Evolutionary conservation across 2,888 invertebrate species (phyloP).

Genomic region (Nomada fabriciana): DNA sequence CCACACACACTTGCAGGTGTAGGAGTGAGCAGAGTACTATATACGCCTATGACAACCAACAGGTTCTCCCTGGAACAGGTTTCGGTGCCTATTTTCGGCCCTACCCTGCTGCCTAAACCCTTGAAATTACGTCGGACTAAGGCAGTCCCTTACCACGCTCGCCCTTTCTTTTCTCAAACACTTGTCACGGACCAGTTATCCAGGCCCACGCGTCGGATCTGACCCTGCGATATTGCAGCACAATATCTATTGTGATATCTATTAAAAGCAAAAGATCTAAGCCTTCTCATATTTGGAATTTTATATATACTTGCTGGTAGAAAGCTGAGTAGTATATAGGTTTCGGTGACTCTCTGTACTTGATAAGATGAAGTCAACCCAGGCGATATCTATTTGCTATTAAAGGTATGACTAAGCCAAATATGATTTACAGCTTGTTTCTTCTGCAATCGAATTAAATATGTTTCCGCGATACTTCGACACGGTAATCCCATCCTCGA

Average conservation of each 20-base stretch:
- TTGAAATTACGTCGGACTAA: conserved; percentile 62
- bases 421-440: background rate
- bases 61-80: conserved; percentile 69
- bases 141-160: conserved; percentile 24
- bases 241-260: too few species aligned
- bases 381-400: background rate
- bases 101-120: conserved; percentile 50
- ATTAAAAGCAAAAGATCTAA: too few species aligned
- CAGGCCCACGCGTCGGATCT: conserved; percentile 10
- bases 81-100: conserved; percentile 69
- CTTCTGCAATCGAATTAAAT: conserved; percentile 18
- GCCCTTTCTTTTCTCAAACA: conserved; percentile 39
- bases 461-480: conserved; percentile 23
- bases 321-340: background rate
- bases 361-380: background rate
- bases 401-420: background rate
- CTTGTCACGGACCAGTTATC: conserved; percentile 16
- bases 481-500: conserved; percentile 21
- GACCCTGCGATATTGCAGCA: too few species aligned
- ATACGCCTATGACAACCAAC: conserved; percentile 59
- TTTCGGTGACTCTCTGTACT: too few species aligned
- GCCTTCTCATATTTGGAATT: too few species aligned
- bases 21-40: conserved; percentile 27
- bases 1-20: background rate
- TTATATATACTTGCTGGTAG: background rate